These are phyloP conservation scores for Hoplostethus atlanticus DNA, from an alignment of 2,797 vertebrate species.

Conservation along the genomic window DNA sequence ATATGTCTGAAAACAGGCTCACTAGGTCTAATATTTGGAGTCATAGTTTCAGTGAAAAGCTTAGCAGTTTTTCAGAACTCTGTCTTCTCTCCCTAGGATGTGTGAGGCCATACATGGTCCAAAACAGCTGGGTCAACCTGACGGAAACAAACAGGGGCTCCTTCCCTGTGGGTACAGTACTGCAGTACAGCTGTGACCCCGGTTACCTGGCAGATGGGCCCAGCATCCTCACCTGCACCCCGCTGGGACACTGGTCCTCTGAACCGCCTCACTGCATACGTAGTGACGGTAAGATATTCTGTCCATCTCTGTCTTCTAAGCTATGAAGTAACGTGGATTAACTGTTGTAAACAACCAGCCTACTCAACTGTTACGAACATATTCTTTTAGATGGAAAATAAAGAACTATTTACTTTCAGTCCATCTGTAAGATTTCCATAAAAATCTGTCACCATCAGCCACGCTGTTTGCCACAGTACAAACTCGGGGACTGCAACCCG, in stretches of 20 bases:
- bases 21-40: constrained; percentile 10
- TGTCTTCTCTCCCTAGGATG: constrained; percentile 74
- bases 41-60: constrained; percentile 12
- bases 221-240: constrained; percentile 80
- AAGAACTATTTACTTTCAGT: too few species aligned
- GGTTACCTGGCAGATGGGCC: constrained; percentile 83
- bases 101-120: constrained; percentile 82
- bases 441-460: too few species aligned
- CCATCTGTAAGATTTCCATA: too few species aligned
- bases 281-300: constrained; percentile 76
- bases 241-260: constrained; percentile 80
- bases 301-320: not conserved
- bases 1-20: not conserved
- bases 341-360: not conserved
- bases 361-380: too few species aligned
- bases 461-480: too few species aligned
- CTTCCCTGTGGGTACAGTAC: constrained; percentile 82
- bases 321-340: not conserved
- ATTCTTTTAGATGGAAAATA: too few species aligned
- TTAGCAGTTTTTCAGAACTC: constrained; percentile 28
- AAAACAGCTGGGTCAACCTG: constrained; percentile 86
- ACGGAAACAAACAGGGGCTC: constrained; percentile 83
- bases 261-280: constrained; percentile 83
- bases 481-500: too few species aligned
- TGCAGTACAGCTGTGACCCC: constrained; percentile 85